Evolutionary conservation across 2,113 vertebrate genomes (phyloP).

Genomic region (Pteropus alecto): DNA sequence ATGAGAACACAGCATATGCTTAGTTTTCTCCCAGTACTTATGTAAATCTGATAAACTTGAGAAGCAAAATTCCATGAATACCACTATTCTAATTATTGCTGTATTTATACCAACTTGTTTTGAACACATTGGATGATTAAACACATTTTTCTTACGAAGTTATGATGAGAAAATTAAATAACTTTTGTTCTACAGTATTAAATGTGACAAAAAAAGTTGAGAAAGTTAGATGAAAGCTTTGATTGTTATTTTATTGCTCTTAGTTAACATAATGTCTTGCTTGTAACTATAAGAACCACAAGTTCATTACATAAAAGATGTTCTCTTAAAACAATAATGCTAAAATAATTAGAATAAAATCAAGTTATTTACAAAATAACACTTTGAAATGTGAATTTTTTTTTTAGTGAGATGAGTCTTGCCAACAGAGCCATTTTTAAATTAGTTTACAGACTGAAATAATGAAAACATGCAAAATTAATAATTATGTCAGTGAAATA

Average conservation of each 20-base stretch:
- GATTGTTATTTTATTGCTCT: background rate
- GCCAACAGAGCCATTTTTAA: background rate
- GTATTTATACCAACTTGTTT: constrained; percentile 1
- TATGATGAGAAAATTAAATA: background rate
- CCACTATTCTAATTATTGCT: background rate
- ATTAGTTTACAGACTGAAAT: background rate
- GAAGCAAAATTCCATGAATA: background rate
- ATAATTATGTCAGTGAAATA: background rate
- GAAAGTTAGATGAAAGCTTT: background rate
- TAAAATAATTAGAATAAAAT: background rate
- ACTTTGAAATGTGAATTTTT: background rate
- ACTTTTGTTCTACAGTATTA: background rate
- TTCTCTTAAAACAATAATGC: background rate
- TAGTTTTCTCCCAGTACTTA: background rate
- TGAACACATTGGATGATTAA: background rate
- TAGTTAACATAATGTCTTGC: background rate
- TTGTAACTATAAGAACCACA: background rate
- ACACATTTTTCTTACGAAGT: background rate
- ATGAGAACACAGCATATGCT: constrained; percentile 23
- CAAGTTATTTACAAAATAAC: background rate
- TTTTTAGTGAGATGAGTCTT: background rate
- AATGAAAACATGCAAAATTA: background rate
- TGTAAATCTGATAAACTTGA: background rate
- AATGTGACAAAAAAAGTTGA: background rate
- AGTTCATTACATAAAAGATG: background rate